These are phyloP conservation scores for Rambutsinella grinnellia DNA, from an alignment of 2,888 invertebrate genomes.

Conservation along the genomic window DNA sequence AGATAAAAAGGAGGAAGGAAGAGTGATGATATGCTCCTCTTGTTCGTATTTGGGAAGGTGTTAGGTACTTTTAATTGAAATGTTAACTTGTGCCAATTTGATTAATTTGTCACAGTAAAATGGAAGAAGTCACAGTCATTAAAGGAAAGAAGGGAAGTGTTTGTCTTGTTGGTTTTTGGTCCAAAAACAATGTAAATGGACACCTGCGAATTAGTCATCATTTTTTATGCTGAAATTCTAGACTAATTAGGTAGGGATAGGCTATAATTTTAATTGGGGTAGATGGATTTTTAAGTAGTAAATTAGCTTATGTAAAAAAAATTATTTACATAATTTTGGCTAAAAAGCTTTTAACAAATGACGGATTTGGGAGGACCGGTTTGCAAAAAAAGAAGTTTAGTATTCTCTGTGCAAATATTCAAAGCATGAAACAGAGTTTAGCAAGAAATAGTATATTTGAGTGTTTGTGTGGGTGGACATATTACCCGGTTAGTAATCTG, in stretches of 20 bases:
- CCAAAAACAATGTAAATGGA: background rate
- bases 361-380: constrained; percentile 30
- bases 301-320: too few species aligned
- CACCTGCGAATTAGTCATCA: too few species aligned
- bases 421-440: background rate
- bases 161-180: background rate
- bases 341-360: background rate
- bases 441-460: too few species aligned
- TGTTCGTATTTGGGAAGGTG: background rate
- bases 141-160: background rate
- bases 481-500: too few species aligned
- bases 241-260: too few species aligned
- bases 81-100: constrained; percentile 13
- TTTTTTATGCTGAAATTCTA: too few species aligned
- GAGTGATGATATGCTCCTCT: background rate
- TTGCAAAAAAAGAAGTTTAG: too few species aligned
- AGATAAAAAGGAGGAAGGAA: constrained; percentile 1
- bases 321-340: too few species aligned
- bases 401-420: too few species aligned
- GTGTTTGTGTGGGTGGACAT: too few species aligned
- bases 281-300: too few species aligned
- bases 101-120: constrained; percentile 26
- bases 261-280: too few species aligned
- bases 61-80: constrained; percentile 17
- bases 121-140: background rate